Evolutionary conservation across 2,888 invertebrate genomes (phyloP), one percentile per base, ranked within the genome.

Genomic region (Azorinus chamasolen): DNA sequence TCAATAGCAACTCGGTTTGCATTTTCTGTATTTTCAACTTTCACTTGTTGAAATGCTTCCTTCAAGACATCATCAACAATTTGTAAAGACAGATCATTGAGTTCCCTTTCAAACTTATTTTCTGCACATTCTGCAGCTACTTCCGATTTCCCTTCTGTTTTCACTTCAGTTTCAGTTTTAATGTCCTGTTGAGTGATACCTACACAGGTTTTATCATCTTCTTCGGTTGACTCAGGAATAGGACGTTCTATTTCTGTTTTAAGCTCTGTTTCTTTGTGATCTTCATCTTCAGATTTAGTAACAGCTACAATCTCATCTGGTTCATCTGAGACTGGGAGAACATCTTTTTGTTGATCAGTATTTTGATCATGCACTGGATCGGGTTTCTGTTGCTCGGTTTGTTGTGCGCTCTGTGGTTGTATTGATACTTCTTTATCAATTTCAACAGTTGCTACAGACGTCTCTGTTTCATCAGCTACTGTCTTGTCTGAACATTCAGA

Each of bases 221-320:
- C 18, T 18, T 51, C 51, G 24, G 8, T 6, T 24, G 20, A 24
- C 24, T 24, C 24, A 12, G 25, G 25, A 24, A 32, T 8, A 16
- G 16, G 51, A 22, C 16, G 22, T 25, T 22, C 8, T n/a, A 1
- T 5, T 16, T 6, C 14, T 18, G 6, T 51, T 22, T 22, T 2
- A 5, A 51, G 20, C 24, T 22, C 10, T 16, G 25, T 51, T 22
- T 1, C 22, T 12, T 27, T 53, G 2, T 27, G 53, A 2, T 27
- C 37, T 4, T 16, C 12, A n/a, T 53, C 53, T 53, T 27, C 16
- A n/a, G 27, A 37, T 27, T 53, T 27, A 32, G 18, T 4, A 12
- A 24, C 53, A 16, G 14, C 8, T 53, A n/a, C n/a, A n/a, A n/a
- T n/a, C n/a, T 51, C 51, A 51, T 24, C 24, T 24, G 20, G 51